phyloP scores from a whole-genome alignment of 1,140 invertebrate species.

The Octopus sinensis region DNA sequence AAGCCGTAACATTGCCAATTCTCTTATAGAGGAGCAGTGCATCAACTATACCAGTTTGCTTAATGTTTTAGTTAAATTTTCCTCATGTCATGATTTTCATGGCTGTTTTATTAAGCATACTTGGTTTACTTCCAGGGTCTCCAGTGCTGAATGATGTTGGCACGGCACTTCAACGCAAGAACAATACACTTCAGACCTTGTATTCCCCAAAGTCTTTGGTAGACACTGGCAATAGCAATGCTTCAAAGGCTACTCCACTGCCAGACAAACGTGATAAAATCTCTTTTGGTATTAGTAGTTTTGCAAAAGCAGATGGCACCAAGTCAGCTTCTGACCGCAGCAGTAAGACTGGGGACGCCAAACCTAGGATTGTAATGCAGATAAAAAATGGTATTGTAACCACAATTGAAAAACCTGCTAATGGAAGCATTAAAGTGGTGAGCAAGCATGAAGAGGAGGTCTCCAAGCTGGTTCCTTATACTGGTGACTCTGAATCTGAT shows the following conservation, averaged over 20 bases:
- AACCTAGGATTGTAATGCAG: constrained; percentile 52
- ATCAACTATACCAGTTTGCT: not conserved
- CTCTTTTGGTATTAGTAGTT: constrained; percentile 42
- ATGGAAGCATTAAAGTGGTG: constrained; percentile 39
- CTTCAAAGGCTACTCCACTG: constrained; percentile 21
- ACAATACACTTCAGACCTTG: not conserved
- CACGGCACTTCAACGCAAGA: not conserved
- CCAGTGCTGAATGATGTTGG: not conserved
- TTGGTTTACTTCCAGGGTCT: not conserved
- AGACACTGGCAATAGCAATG: constrained; percentile 8
- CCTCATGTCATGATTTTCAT: not conserved
- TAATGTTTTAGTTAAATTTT: not conserved
- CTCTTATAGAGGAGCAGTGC: too few species aligned
- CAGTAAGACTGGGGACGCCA: constrained; percentile 27
- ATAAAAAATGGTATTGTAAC: constrained; percentile 54
- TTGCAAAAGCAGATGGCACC: not conserved
- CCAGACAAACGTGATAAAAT: constrained; percentile 43
- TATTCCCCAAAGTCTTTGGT: not conserved
- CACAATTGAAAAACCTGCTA: constrained; percentile 45
- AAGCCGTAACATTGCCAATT: too few species aligned
- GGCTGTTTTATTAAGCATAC: not conserved
- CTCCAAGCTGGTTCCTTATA: constrained; percentile 52
- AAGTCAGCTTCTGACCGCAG: constrained; percentile 24
- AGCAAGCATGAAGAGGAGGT: constrained; percentile 20
- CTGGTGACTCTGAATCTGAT: constrained; percentile 53